Evolutionary conservation across 2,888 invertebrate genomes (phyloP).

Genomic region (Allolobophora icterica): DNA sequence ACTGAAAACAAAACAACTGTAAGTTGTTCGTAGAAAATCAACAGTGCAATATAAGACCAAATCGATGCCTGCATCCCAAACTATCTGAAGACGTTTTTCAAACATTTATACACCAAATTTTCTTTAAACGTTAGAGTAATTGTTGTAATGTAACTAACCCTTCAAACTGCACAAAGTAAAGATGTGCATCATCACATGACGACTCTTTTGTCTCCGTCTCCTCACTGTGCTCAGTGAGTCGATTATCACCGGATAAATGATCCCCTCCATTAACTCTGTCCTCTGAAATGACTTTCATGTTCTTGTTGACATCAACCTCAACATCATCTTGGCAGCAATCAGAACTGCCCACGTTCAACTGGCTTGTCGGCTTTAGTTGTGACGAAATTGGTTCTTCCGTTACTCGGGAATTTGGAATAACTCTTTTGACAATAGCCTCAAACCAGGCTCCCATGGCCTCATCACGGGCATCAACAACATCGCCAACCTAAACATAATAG

Average conservation of each 20-base stretch:
- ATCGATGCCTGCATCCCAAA: background rate
- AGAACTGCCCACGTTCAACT: background rate
- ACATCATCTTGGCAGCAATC: background rate
- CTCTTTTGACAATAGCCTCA: constrained; percentile 70
- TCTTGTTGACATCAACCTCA: constrained; percentile 19
- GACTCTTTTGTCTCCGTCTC: background rate
- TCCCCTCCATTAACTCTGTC: background rate
- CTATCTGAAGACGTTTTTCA: background rate
- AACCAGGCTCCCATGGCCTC: constrained; percentile 76
- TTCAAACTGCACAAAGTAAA: constrained; percentile 57
- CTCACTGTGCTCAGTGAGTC: background rate
- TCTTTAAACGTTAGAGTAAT: background rate
- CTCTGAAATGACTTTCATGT: constrained; percentile 4
- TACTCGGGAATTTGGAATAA: background rate
- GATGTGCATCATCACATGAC: constrained; percentile 53
- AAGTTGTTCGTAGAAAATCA: background rate
- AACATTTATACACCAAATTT: background rate
- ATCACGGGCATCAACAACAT: constrained; percentile 75
- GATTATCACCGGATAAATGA: constrained; percentile 6
- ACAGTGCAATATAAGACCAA: background rate
- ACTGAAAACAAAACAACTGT: background rate
- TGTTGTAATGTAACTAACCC: constrained; percentile 54
- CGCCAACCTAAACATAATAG: constrained; percentile 68
- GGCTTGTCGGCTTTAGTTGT: background rate
- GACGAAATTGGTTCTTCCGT: background rate